Evolutionary conservation across 1,140 invertebrate genomes (phyloP), one percentile per base, ranked within the genome.

Genomic region (Idris sp.): DNA sequence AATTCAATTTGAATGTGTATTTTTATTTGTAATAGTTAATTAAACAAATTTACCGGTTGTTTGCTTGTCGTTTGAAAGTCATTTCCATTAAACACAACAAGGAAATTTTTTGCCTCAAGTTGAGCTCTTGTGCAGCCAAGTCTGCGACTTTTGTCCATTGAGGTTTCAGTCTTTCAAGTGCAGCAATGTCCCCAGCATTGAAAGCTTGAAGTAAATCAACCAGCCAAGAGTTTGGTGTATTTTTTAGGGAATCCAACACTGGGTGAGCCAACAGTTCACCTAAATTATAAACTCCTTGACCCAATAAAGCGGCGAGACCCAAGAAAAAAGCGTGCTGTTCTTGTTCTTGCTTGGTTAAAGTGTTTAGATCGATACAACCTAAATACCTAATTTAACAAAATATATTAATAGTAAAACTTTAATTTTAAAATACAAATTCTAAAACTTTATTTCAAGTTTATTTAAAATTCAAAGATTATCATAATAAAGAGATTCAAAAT

Each of bases 261-360:
- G 97, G 96, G 90, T 99, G 98, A 13, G 96, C 96, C 18, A 99
- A 91, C 80, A 99, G 87, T 89, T 99, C 98, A 0, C 97, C 98
- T 80, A 99, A 93, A 86, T 99, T 99, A 84, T 99, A 99, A 10
- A 99, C 95, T 28, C 95, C 95, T 80, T 99, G 95, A 6, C 97
- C 98, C 0, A 99, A 85, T 7, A 99, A 90, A 0, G 97, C 98
- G 6, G 98, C 97, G 3, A 99, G 87, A 0, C 96, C 95, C 9
- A 99, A 89, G 76, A 96, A 94, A 83, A 97, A 96, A 0, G 97
- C 98, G 83, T 94, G 93, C 74, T 93, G 93, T 62, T 91, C 91
- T 87, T 95, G 93, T 81, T 92, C 91, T 75, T 91, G 90, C 56
- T 86, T 88, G 25, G 87, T 87, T 13, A 92, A 81, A 9, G 91